Evolutionary conservation across 2,888 invertebrate genomes (phyloP), one percentile per base, ranked within the genome.

Genomic region (Hedychridium roseum): DNA sequence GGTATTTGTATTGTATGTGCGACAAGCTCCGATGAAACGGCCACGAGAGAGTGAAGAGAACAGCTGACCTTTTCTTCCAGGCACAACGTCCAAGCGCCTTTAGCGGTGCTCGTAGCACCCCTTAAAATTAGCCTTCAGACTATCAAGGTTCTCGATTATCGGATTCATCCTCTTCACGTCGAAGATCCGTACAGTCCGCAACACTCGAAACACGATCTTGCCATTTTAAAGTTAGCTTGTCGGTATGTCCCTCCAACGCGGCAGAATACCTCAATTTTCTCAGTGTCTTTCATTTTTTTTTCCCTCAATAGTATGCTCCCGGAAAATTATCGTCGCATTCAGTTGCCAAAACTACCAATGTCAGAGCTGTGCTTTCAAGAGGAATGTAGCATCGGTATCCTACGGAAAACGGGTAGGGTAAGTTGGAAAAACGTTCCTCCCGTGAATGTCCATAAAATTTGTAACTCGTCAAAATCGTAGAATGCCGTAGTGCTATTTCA

Each of bases 161-260:
- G 40, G 21, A 42, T 66, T 37, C 64, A 68, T 53, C 63, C 64
- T 1, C 0, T 21, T 2, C 54, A 64, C 31, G 21, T 32, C 17
- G 35, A 45, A 1, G 52, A 63, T 50, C 64, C 67, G 27, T 45
- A 50, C 7, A 23, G 42, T 3, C 3, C 31, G 1, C n/a, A 54
- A 16, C 43, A 62, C 14, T 3, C 43, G 6, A 48, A 31, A 4
- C 59, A 68, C 35, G 64, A 68, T 32, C 6, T 68, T n/a, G 68
- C 64, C 1, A 50, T 70, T 27, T 30, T 57, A 1, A 63, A 52
- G 47, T 44, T 70, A n/a, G 51, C 55, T 12, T 70, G 70, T 59
- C 61, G 39, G 53, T 34, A 15, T 6, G 27, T 12, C 12, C 7
- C 9, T 26, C 7, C 20, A 20, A 14, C 27, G 39, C 1, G 7